Base-by-base conservation (phyloP, 2,797 vertebrate genomes). In the Tenualosa ilisha region DNA sequence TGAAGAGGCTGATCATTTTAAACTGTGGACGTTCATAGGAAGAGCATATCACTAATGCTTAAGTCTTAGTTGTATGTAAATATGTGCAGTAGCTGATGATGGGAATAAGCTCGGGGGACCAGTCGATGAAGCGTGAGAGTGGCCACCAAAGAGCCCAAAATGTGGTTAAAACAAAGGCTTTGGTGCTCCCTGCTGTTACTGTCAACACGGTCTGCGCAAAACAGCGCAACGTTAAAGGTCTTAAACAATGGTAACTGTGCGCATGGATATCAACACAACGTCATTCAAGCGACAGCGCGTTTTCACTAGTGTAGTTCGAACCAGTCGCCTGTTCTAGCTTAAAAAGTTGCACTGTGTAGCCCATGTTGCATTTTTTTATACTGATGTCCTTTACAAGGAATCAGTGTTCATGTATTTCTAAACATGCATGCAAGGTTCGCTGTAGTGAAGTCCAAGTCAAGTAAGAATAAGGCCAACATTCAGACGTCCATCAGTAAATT, bases 401-500 rank as follows among this genome's bases (percentile, higher is more conserved):
- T 79, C 2, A 8, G 1, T 46, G 8, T 79, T 20, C 20, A 46
- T 79, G 72, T 6, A 79, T 79, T 79, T 17, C 13, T 79, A 4
- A 79, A 79, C 46, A 79, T 79, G 72, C 72, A 79, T 46, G 72
- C 72, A 79, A 43, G 72, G 40, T 79, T 79, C 15, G 24, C 54
- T 37, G 81, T 65, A 6, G 54, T 37, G 22, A 94, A 95, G 94
- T 92, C 94, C 0, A 95, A 95, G 89, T 88, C 88, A 79, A 24
- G 85, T 83, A 95, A 90, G 49, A 94, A 93, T 86, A 90, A 91
- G 20, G 82, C 90, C 86, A 89, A 31, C 3, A 65, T 86, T 1
- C 95, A 96, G 90, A 88, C 93, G 26, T 92, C 94, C 20, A 95
- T 96, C 0, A 97, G 96, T 91, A 93, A 91, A 81, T 97, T 96